Base-by-base conservation (phyloP, 2,113 vertebrate genomes). In the Aix galericulata region DNA sequence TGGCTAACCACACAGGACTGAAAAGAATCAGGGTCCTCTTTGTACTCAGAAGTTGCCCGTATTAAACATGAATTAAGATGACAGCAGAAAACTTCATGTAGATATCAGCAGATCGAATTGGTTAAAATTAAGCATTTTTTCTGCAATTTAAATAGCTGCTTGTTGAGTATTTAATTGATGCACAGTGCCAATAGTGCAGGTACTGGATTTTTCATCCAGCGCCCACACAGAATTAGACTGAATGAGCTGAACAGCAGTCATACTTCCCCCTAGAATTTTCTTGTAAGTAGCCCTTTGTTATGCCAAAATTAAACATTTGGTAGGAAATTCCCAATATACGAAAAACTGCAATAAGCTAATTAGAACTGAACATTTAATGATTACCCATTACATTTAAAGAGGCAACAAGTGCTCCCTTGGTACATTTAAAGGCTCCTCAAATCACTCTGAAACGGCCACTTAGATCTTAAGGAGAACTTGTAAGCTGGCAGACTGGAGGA, bases 121-220 rank as follows among this genome's bases (percentile, higher is more conserved):
- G 26, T 71, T 88, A 83, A 74, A 91, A 82, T 71, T 9, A 74
- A 93, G 50, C 52, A 36, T 59, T 90, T 86, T 58, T 77, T 94
- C 40, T 86, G 63, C 83, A 53, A 44, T 2, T 71, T 73, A 77
- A 90, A 67, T 8, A 75, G 73, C 42, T 91, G 55, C 73, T 88
- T 34, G 64, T 13, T 29, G 68, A 83, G 46, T 38, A 22, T 67
- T 77, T 90, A 18, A 80, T 71, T 77, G 55, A 50, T 11, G 60
- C 31, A 50, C 1, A 6, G 27, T 48, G 22, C 52, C 86, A 84
- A 23, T 13, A 85, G 8, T 23, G 58, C 78, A 58, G 17, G 52
- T 60, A 81, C 38, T 84, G 48, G 40, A 78, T 94, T 94, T 84
- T 80, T 71, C 82, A 21, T 46, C 81, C 26, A 52, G 0, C 21